Evolutionary conservation across 2,113 vertebrate species (phyloP).

Genomic region (Guaruba guarouba): DNA sequence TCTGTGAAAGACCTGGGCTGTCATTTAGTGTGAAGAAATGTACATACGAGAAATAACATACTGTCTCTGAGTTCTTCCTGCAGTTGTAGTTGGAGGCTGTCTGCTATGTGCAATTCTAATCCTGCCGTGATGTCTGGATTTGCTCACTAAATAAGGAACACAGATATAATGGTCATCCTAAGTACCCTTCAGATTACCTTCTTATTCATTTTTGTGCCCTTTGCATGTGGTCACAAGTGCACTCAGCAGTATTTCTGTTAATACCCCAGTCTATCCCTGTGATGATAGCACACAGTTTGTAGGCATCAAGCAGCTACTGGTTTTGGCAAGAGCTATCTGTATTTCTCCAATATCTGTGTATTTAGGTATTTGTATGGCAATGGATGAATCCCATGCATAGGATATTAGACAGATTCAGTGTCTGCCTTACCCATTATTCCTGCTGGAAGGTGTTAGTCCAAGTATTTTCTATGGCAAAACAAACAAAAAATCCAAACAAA

Average conservation of each 20-base stretch:
- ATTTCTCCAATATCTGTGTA: neutral
- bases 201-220: neutral
- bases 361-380: neutral
- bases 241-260: neutral
- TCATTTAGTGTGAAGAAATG: neutral
- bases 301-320: neutral
- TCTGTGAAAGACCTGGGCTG: neutral
- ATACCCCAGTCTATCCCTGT: neutral
- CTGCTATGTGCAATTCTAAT: neutral
- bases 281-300: neutral
- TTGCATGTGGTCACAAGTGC: neutral
- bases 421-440: neutral
- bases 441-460: neutral
- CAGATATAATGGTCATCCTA: neutral
- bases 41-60: neutral
- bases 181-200: neutral
- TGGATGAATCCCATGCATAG: neutral
- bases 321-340: neutral
- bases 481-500: neutral
- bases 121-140: neutral
- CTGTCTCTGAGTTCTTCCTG: neutral
- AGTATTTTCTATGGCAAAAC: neutral
- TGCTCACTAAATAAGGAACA: neutral
- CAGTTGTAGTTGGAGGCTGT: neutral
- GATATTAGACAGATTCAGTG: neutral